phyloP scores from a whole-genome alignment of 2,113 vertebrate genomes.

The Trochalopteron elliotii region DNA sequence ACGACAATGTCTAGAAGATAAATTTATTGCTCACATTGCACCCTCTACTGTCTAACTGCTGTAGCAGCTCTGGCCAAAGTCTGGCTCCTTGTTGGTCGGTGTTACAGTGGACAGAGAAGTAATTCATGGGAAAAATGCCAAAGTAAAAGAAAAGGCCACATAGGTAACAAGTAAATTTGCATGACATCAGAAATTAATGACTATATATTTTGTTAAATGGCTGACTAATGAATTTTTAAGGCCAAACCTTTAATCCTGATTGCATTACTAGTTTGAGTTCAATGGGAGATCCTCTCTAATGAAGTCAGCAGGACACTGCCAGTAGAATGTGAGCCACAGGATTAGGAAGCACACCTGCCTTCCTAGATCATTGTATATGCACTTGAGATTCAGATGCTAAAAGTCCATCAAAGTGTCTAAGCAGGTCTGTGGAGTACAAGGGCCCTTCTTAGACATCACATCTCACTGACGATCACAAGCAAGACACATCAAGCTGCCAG shows the following conservation, averaged over 20 bases:
- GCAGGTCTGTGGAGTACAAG: background rate
- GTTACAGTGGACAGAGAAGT: background rate
- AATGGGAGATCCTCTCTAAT: background rate
- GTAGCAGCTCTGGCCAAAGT: background rate
- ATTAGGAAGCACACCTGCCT: background rate
- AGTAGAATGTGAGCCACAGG: background rate
- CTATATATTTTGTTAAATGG: background rate
- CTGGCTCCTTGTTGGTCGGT: background rate
- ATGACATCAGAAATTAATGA: background rate
- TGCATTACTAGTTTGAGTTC: background rate
- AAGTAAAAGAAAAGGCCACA: background rate
- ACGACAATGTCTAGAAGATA: background rate
- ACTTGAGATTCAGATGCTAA: background rate
- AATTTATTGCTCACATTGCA: slow-evolving; percentile 60
- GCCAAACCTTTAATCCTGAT: background rate
- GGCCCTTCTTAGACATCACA: background rate
- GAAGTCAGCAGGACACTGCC: background rate
- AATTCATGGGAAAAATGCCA: background rate
- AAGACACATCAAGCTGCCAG: background rate
- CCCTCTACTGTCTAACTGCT: slow-evolving; percentile 70
- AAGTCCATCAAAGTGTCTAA: background rate
- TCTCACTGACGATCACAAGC: background rate
- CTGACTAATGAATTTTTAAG: background rate
- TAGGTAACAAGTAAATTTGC: background rate
- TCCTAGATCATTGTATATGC: background rate